Evolutionary conservation across 2,888 invertebrate species (phyloP).

Genomic region (Lingula anatina): DNA sequence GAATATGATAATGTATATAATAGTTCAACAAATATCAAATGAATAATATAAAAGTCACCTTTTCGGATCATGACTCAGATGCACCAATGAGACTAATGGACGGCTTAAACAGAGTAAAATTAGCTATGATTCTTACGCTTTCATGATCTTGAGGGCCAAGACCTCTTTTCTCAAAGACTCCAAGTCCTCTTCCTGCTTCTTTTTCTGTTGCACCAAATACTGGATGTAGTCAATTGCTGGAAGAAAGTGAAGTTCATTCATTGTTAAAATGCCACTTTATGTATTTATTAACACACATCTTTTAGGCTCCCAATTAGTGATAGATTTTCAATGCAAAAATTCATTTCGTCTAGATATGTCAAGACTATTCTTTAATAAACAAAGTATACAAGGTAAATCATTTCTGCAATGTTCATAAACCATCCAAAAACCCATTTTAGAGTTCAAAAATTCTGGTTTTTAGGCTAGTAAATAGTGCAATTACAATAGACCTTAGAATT

Average conservation of each 20-base stretch:
- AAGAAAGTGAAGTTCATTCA: too few relatives aligned
- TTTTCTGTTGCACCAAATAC: slow-evolving; percentile 83
- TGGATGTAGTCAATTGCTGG: slow-evolving; percentile 59
- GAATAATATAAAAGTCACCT: too few relatives aligned
- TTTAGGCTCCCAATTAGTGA: background rate
- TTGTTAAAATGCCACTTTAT: too few relatives aligned
- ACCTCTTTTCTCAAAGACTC: slow-evolving; percentile 53
- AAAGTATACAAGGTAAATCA: background rate
- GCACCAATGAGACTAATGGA: too few relatives aligned
- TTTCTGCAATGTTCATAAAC: background rate
- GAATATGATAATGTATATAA: too few relatives aligned
- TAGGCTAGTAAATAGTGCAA: background rate
- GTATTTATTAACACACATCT: too few relatives aligned
- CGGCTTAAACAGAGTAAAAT: too few relatives aligned
- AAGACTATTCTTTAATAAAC: background rate
- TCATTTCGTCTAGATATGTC: background rate
- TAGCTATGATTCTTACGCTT: too few relatives aligned
- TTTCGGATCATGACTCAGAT: too few relatives aligned
- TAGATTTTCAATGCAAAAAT: background rate
- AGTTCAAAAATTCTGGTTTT: too few relatives aligned
- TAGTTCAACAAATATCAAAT: too few relatives aligned
- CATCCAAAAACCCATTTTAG: background rate
- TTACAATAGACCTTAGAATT: background rate
- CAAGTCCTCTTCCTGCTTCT: slow-evolving; percentile 91
- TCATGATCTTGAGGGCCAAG: slow-evolving; percentile 80